Evolutionary conservation across 2,888 invertebrate species (phyloP).

Genomic region (Calliopum simillimum): DNA sequence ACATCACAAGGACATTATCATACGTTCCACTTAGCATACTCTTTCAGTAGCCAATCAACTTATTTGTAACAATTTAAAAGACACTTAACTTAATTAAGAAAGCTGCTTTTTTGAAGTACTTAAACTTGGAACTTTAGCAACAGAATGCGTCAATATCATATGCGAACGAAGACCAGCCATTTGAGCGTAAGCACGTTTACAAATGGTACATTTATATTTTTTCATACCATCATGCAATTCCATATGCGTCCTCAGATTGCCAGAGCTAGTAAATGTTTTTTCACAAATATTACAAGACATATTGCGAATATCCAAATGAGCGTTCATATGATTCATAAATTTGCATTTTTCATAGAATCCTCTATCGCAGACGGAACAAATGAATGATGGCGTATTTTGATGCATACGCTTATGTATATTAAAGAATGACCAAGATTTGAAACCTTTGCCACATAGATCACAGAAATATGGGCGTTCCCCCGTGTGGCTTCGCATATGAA

Average conservation of each 20-base stretch:
- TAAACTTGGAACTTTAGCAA: slow-evolving; percentile 12
- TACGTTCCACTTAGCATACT: too few relatives aligned
- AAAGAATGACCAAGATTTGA: slow-evolving; percentile 62
- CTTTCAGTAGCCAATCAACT: too few relatives aligned
- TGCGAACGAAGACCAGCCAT: slow-evolving; percentile 60
- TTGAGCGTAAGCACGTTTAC: slow-evolving; percentile 56
- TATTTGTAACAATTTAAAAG: too few relatives aligned
- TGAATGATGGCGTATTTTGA: slow-evolving; percentile 58
- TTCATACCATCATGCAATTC: slow-evolving; percentile 56
- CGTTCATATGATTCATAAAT: slow-evolving; percentile 61
- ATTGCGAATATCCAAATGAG: slow-evolving; percentile 59
- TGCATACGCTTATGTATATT: slow-evolving; percentile 58
- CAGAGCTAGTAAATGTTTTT: slow-evolving; percentile 57
- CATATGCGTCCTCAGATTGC: slow-evolving; percentile 59
- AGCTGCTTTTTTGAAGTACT: not conserved
- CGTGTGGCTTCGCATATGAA: slow-evolving; percentile 59
- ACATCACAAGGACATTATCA: too few relatives aligned
- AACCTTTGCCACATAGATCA: slow-evolving; percentile 58
- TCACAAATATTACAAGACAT: slow-evolving; percentile 59
- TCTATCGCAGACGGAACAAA: slow-evolving; percentile 59
- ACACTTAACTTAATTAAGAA: too few relatives aligned
- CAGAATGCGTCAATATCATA: slow-evolving; percentile 35
- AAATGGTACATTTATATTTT: slow-evolving; percentile 58
- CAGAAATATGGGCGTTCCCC: slow-evolving; percentile 60
- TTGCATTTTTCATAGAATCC: slow-evolving; percentile 61